phyloP scores from a whole-genome alignment of 2,113 vertebrate species.

The Tychaedon coryphoeus region DNA sequence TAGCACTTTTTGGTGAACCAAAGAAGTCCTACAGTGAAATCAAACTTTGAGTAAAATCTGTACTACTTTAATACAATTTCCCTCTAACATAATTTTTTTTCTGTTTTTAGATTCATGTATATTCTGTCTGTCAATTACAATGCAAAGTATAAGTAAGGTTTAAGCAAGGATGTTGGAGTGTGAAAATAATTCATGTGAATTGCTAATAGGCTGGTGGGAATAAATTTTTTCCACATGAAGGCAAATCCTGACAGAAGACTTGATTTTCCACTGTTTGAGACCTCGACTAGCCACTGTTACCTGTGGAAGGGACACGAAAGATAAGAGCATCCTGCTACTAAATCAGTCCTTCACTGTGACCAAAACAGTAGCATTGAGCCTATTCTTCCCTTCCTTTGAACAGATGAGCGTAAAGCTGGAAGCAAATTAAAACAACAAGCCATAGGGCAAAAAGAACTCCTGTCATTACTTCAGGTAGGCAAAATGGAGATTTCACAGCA shows the following conservation, averaged over 20 bases:
- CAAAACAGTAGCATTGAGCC: background rate
- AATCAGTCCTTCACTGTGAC: background rate
- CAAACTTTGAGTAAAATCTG: background rate
- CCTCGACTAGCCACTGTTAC: background rate
- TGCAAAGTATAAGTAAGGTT: slow-evolving; percentile 17
- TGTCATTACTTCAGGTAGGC: background rate
- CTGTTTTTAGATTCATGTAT: background rate
- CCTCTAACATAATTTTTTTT: background rate
- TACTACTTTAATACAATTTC: background rate
- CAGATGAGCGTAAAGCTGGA: background rate
- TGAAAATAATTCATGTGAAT: slow-evolving; percentile 25
- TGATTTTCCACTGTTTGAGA: background rate
- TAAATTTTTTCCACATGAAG: background rate
- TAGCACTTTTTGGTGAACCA: slow-evolving; percentile 36
- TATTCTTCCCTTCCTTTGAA: background rate
- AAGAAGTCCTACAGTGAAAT: slow-evolving; percentile 48
- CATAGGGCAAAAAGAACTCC: background rate
- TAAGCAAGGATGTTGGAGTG: slow-evolving; percentile 33
- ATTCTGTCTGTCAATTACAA: slow-evolving; percentile 22
- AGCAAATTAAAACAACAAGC: background rate
- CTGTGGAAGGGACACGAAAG: background rate
- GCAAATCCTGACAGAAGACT: background rate
- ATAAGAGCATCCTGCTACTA: background rate
- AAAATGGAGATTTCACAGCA: background rate
- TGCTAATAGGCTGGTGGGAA: slow-evolving; percentile 32